phyloP scores from a whole-genome alignment of 2,888 invertebrate species.

The Microctonus brassicae region DNA sequence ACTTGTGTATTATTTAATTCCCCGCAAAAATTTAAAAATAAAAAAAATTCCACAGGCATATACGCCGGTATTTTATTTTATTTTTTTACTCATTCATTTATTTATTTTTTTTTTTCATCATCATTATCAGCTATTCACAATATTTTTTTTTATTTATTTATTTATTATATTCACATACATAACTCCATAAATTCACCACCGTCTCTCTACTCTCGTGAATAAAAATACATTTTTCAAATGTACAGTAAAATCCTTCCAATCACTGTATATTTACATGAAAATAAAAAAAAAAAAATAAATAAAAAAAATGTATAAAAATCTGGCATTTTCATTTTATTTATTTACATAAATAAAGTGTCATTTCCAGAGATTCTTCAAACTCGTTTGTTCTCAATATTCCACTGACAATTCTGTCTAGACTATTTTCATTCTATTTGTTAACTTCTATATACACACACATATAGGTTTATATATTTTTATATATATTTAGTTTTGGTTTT shows the following conservation, averaged over 20 bases:
- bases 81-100: background rate
- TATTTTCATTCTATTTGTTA: background rate
- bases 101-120: too few relatives aligned
- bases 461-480: too few relatives aligned
- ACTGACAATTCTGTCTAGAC: background rate
- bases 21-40: background rate
- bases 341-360: background rate
- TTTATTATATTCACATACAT: background rate
- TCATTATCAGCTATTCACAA: conserved; percentile 1
- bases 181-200: background rate
- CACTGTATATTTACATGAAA: background rate
- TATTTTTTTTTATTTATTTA: background rate
- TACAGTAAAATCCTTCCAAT: background rate
- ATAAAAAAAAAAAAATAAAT: background rate
- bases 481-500: background rate
- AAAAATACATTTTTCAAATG: background rate
- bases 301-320: background rate
- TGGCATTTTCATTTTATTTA: background rate
- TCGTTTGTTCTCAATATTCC: conserved; percentile 1
- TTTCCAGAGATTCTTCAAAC: background rate
- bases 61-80: background rate
- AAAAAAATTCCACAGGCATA: background rate
- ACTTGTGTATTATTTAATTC: background rate
- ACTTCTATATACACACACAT: background rate
- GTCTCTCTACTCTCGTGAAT: background rate